Conservation (phyloP, 2,888 invertebrate genomes). For the Listrodromus nycthemerus region DNA sequence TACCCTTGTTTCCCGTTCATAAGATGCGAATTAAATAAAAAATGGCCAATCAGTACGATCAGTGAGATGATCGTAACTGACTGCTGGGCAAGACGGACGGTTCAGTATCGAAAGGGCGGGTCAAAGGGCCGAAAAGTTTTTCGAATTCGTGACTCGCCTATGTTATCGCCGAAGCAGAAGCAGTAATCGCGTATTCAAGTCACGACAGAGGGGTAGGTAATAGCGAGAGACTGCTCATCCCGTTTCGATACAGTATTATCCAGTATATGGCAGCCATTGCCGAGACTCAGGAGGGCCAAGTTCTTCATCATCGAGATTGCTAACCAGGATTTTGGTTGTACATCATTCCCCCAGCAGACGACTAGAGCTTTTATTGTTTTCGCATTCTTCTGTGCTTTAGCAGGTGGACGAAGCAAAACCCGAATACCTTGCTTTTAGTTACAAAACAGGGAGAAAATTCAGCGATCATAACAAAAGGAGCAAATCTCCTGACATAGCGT, state of each 20-base stretch:
- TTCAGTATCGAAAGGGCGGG: background rate
- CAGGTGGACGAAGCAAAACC: background rate
- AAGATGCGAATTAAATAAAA: constrained; percentile 3
- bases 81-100: background rate
- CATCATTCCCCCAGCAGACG: constrained; percentile 14
- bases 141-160: constrained; percentile 27
- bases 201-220: constrained; percentile 29
- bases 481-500: background rate
- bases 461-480: background rate
- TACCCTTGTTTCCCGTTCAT: background rate
- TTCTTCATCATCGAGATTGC: constrained; percentile 38
- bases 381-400: background rate
- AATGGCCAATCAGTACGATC: background rate
- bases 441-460: constrained; percentile 5
- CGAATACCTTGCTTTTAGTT: constrained; percentile 7
- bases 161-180: constrained; percentile 16
- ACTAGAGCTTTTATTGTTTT: constrained; percentile 14
- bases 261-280: constrained; percentile 34
- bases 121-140: constrained; percentile 29
- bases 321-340: constrained; percentile 33
- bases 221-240: constrained; percentile 13
- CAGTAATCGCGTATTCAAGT: constrained; percentile 39
- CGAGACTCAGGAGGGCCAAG: constrained; percentile 6
- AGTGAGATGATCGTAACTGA: background rate
- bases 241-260: background rate